Percentiles rank a stretch among this genome's conserved stretches.
Conservation (phyloP, 2,888 invertebrate genomes). For the Actias luna region DNA sequence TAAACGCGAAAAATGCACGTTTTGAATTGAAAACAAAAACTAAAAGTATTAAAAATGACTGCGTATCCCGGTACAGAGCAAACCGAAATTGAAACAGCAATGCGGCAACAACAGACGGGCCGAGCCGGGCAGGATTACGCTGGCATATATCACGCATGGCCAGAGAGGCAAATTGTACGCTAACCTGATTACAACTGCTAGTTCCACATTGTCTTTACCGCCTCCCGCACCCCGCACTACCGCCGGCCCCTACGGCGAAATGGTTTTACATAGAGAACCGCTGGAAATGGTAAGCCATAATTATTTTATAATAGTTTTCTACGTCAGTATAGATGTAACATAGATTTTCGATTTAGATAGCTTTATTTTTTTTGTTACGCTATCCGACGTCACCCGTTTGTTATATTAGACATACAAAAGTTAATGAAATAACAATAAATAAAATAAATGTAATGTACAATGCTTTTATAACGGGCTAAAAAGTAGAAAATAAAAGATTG, state of each 20-base stretch:
- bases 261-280: constrained; percentile 18
- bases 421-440: no score
- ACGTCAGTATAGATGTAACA: no score
- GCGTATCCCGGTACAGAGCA: background rate
- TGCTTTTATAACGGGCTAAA: no score
- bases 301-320: no score
- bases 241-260: constrained; percentile 32
- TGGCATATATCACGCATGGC: constrained; percentile 84
- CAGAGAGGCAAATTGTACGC: constrained; percentile 89
- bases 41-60: background rate
- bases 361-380: no score
- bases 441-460: no score
- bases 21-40: background rate
- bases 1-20: no score
- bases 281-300: constrained; percentile 28
- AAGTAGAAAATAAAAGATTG: no score
- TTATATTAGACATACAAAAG: no score
- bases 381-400: no score
- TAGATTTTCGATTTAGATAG: no score
- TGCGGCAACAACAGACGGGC: constrained; percentile 35
- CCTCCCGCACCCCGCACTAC: constrained; percentile 32
- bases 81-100: constrained; percentile 12
- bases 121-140: constrained; percentile 44
- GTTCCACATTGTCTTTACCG: constrained; percentile 74
- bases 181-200: constrained; percentile 88